Evolutionary conservation across 2,797 vertebrate genomes (phyloP).

Genomic region (Onychomys torridus): DNA sequence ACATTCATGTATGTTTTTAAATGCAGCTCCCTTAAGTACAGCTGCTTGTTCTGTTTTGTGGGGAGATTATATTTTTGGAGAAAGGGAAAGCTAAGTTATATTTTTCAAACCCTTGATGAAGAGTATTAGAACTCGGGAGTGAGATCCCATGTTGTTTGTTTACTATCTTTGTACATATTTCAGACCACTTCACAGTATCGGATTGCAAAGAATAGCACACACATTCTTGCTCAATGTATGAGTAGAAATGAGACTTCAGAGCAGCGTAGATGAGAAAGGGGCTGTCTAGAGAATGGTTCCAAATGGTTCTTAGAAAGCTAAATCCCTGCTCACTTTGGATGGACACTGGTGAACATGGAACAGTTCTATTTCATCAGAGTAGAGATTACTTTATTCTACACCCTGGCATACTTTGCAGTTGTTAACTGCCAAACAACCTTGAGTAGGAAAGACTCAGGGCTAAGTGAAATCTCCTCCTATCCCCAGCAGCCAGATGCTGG

Average conservation of each 20-base stretch:
- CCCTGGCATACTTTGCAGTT: not conserved
- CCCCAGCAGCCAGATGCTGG: not conserved
- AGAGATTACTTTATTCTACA: not conserved
- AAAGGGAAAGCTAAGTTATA: slow-evolving; percentile 64
- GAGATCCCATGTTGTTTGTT: not conserved
- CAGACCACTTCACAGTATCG: not conserved
- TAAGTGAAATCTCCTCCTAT: not conserved
- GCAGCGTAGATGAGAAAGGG: not conserved
- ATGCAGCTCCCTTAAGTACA: slow-evolving; percentile 47
- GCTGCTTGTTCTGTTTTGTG: slow-evolving; percentile 76
- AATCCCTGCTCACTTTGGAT: not conserved
- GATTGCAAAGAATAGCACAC: not conserved
- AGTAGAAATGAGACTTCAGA: slow-evolving; percentile 49
- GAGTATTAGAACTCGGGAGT: slow-evolving; percentile 46
- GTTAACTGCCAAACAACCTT: slow-evolving; percentile 42
- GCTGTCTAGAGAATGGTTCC: not conserved
- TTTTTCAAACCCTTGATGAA: slow-evolving; percentile 70
- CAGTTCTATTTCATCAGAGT: not conserved
- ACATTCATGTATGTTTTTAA: slow-evolving; percentile 57
- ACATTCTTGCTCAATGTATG: not conserved
- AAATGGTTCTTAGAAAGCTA: not conserved
- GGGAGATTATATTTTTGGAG: slow-evolving; percentile 77
- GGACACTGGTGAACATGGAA: not conserved
- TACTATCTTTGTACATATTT: not conserved
- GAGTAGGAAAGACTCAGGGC: not conserved